phyloP scores from a whole-genome alignment of 2,888 invertebrate genomes.

The Antheraea yamamai region DNA sequence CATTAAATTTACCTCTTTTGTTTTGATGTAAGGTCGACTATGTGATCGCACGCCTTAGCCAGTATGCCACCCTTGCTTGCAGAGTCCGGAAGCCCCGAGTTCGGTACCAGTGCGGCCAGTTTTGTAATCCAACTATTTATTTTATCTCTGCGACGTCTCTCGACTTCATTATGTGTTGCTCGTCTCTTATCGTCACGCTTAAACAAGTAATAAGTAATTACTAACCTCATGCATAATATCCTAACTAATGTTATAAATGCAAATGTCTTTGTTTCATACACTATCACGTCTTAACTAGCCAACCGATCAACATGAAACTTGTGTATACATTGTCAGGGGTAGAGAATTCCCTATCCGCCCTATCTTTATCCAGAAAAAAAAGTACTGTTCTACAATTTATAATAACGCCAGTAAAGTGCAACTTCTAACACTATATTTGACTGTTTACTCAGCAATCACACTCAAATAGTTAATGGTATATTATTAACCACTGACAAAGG shows the following conservation, averaged over 20 bases:
- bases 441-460: not conserved
- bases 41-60: slow-evolving; percentile 97
- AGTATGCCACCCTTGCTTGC: slow-evolving; percentile 96
- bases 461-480: no score
- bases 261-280: no score
- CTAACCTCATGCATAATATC: not conserved
- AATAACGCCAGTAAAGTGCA: no score
- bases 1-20: slow-evolving; percentile 83
- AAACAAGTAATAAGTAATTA: slow-evolving; percentile 22
- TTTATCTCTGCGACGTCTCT: slow-evolving; percentile 95
- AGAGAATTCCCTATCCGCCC: no score
- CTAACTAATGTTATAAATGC: no score
- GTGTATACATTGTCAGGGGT: no score
- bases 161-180: slow-evolving; percentile 97
- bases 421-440: not conserved
- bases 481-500: not conserved
- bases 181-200: slow-evolving; percentile 93
- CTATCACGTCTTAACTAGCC: no score
- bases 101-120: slow-evolving; percentile 92
- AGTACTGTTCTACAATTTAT: no score
- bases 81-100: slow-evolving; percentile 84
- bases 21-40: slow-evolving; percentile 90
- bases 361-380: no score
- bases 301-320: no score
- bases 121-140: slow-evolving; percentile 98